Conservation (phyloP, 2,113 vertebrate genomes). For the Pyxicephalus adspersus region DNA sequence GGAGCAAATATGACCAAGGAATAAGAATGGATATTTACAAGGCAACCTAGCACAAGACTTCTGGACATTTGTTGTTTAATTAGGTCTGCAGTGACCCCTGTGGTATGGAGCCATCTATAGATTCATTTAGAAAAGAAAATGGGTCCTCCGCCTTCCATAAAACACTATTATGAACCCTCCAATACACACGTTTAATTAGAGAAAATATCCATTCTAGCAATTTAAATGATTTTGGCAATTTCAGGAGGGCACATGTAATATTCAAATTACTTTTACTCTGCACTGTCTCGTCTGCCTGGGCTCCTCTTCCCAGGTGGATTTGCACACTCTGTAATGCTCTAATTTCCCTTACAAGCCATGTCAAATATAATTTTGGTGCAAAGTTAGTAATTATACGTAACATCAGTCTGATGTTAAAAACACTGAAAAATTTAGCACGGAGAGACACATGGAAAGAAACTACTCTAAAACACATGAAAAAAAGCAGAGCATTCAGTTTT, state of each 20-base stretch:
- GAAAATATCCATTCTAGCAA: slow-evolving; percentile 86
- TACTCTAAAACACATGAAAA: slow-evolving; percentile 89
- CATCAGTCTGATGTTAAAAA: slow-evolving; percentile 95
- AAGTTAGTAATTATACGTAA: slow-evolving; percentile 95
- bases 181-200: slow-evolving; percentile 65
- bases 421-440: slow-evolving; percentile 97
- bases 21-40: slow-evolving; percentile 15
- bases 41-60: slow-evolving; percentile 18
- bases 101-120: slow-evolving; percentile 53
- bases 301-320: slow-evolving; percentile 88
- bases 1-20: slow-evolving; percentile 3
- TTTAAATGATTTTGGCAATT: slow-evolving; percentile 96
- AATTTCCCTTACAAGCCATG: slow-evolving; percentile 91
- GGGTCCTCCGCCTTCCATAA: slow-evolving; percentile 59
- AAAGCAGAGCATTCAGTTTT: slow-evolving; percentile 73
- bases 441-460: slow-evolving; percentile 91
- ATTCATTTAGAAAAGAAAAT: slow-evolving; percentile 50
- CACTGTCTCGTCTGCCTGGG: slow-evolving; percentile 75
- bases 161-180: slow-evolving; percentile 64
- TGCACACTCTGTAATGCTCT: slow-evolving; percentile 87
- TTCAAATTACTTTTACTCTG: slow-evolving; percentile 86
- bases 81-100: slow-evolving; percentile 62
- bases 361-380: slow-evolving; percentile 95
- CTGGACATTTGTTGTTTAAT: slow-evolving; percentile 35
- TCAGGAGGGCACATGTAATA: slow-evolving; percentile 88